Base-by-base conservation (phyloP, 2,113 vertebrate species). In the Leuciscus idus region DNA sequence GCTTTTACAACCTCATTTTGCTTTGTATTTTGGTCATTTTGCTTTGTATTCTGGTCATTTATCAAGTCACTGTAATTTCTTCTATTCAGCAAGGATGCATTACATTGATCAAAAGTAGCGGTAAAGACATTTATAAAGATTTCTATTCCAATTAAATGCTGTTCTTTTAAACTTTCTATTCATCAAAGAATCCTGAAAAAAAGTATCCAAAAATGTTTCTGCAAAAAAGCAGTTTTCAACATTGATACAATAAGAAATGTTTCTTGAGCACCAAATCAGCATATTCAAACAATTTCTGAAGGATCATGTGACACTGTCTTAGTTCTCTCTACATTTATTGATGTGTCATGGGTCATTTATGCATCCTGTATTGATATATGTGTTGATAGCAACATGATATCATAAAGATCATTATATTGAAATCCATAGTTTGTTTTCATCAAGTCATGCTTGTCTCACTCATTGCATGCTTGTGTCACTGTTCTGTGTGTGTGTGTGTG, bases 401-500 rank as follows among this genome's bases (percentile, higher is more conserved):
- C 50, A 21, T 57, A 43, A 78, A 30, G 15, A 30, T 23, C 75
- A 57, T 50, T 57, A 6, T 75, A 28, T 8, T 26, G 12, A 72
- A n/a, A 23, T 28, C 48, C 52, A 78, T 72, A 43, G 9, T 72
- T 50, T 33, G 15, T 72, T 36, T 57, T 33, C 61, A 72, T 79
- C 62, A 55, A 17, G 19, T 28, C 68, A 75, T 43, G 17, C 21
- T 11, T 11, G 33, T 70, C 19, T 6, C 75, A 80, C 72, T 55
- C 59, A 48, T 80, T 85, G 10, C 62, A 61, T n/a, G 28, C 50
- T 43, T 13, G 77, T 81, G 28, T 3, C 10, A 5, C 2, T 81
- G 23, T 74, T 55, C 46, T 59, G 36, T 70, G 52, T 64, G 39
- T 68, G 70, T 64, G 64, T 66, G 52, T 70, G 72, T 81, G 4